Conservation (phyloP, 1,140 invertebrate species). For the Melitaea cinxia region DNA sequence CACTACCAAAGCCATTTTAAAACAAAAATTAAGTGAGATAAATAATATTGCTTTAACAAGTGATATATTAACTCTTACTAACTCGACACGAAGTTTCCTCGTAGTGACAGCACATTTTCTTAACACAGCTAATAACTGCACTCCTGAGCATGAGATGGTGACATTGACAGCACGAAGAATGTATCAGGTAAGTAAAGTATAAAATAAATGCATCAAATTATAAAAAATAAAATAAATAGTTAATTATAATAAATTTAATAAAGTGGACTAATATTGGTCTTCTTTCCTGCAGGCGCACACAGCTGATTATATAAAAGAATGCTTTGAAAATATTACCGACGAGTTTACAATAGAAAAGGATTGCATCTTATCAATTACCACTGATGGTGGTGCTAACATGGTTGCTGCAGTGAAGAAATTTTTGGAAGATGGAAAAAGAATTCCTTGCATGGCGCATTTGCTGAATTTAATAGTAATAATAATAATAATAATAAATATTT, state of each 20-base stretch:
- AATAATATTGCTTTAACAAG: constrained; percentile 24
- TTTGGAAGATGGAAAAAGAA: too few relatives aligned
- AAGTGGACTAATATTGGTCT: constrained; percentile 12
- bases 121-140: constrained; percentile 1
- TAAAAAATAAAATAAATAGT: constrained; percentile 4
- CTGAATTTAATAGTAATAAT: too few relatives aligned
- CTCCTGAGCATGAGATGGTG: too few relatives aligned
- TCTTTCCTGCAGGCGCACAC: background rate
- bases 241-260: constrained; percentile 10
- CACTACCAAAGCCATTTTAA: constrained; percentile 29
- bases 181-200: constrained; percentile 12
- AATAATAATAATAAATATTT: too few relatives aligned
- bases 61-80: constrained; percentile 27
- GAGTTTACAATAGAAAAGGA: too few relatives aligned
- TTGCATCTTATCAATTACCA: too few relatives aligned
- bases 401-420: too few relatives aligned
- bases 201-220: constrained; percentile 15
- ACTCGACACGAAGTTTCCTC: constrained; percentile 24
- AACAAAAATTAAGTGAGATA: constrained; percentile 26
- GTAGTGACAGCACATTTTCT: constrained; percentile 28
- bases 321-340: too few relatives aligned
- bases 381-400: too few relatives aligned
- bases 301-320: constrained; percentile 14
- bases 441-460: too few relatives aligned
- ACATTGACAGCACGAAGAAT: constrained; percentile 15